Conservation (phyloP, 2,888 invertebrate species). For the Griposia aprilina region DNA sequence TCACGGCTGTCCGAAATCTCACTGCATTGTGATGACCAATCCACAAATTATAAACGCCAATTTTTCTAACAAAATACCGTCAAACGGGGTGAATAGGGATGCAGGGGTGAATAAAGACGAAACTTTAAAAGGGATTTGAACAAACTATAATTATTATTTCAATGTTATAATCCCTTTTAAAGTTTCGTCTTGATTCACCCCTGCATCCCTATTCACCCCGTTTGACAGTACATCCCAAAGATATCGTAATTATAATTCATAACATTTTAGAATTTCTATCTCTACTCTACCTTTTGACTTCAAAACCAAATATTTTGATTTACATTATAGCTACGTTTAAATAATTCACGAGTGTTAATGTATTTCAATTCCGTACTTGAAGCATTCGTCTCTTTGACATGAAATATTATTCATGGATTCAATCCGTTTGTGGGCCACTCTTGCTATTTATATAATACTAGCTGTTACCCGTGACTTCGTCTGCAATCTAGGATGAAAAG, state of each 20-base stretch:
- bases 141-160: no score
- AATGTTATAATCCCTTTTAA: no score
- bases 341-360: conserved; percentile 64
- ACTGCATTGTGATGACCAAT: no score
- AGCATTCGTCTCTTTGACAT: conserved; percentile 61
- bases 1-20: no score
- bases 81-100: no score
- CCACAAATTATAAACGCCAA: no score
- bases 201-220: no score
- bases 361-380: conserved; percentile 54
- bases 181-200: no score
- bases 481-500: no score
- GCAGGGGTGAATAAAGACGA: no score
- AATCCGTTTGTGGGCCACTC: conserved; percentile 45
- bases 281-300: neutral
- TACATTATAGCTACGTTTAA: conserved; percentile 37
- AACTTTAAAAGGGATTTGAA: no score
- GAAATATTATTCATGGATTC: conserved; percentile 66
- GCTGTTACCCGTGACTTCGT: no score
- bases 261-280: neutral
- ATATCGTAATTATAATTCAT: neutral
- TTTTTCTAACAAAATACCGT: neutral
- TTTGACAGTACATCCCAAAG: neutral
- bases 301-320: conserved; percentile 29
- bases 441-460: conserved; percentile 32